Evolutionary conservation across 2,888 invertebrate genomes (phyloP), one percentile per base, ranked within the genome.

Genomic region (Drosophila bunnanda): DNA sequence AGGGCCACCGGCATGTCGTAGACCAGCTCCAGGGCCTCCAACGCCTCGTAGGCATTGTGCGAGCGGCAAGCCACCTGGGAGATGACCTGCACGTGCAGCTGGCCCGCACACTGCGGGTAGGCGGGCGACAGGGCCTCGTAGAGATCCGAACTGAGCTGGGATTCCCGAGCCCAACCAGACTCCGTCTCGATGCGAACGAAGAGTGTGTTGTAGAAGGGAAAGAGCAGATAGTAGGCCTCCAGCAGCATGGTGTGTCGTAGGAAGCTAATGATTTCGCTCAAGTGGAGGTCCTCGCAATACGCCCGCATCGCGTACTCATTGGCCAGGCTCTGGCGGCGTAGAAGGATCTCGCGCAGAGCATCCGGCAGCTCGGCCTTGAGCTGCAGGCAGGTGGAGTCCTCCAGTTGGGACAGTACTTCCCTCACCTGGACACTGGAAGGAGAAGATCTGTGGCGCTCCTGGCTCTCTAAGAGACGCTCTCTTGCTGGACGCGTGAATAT

Each of bases 211-310:
- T 93, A 93, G 78, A 94, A 94, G 43, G 92, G 92, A 57, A 93
- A 92, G 92, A 94, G 92, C 17, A 93, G 75, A 79, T 94, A 93
- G 50, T 93, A 93, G 4, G 93, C 92, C 80, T 94, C 93, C 90
- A 94, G 92, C 75, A 94, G 91, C 48, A 93, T 92, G 20, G 94
- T 92, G 39, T 92, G 92, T 34, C 94, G 92, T 86, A 94, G 92
- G 55, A 93, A 91, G 41, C 91, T 91, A 39, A 94, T 85, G 77
- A 94, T 93, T 9, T 89, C 90, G 41, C 92, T 90, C 8, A 94
- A 80, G 69, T 91, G 90, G 76, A 93, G 93, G 54, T 94, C 93
- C 6, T 92, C 86, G 7, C 91, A 90, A 80, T 93, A 92, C 70
- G 94, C 92, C 34, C 92, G 89, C 83, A 93, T 93, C 1, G 94